Percentiles rank a stretch among this genome's conserved stretches.
phyloP scores from a whole-genome alignment of 2,797 vertebrate species.

The Cercopithecus diana region DNA sequence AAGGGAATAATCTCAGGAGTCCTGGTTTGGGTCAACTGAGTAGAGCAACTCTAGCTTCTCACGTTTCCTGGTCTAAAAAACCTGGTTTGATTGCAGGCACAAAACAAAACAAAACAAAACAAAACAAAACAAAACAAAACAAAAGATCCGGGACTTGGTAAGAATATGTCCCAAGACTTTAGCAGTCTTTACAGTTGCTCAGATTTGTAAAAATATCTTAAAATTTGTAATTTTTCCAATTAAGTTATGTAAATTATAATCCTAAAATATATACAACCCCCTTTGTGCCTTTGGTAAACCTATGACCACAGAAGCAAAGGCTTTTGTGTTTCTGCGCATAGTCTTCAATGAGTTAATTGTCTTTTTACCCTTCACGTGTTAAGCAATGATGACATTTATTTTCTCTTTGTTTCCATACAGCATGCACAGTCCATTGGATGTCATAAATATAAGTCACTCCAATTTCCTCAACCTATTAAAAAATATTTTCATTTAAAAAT shows the following conservation, averaged over 20 bases:
- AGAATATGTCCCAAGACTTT: neutral
- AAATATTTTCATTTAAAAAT: neutral
- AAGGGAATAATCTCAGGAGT: too few species aligned
- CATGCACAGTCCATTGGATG: neutral
- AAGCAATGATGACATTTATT: neutral
- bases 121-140: neutral
- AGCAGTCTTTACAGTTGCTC: neutral
- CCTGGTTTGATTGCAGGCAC: too few species aligned
- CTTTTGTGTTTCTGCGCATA: neutral
- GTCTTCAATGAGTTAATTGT: neutral
- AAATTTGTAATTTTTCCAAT: neutral
- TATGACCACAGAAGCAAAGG: neutral
- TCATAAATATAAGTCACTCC: neutral
- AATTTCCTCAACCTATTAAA: neutral
- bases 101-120: too few species aligned
- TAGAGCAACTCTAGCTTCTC: neutral
- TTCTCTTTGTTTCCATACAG: neutral
- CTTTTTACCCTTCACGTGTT: neutral
- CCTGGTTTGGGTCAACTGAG: neutral
- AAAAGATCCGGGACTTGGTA: neutral
- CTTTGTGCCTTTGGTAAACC: neutral
- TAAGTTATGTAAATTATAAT: neutral
- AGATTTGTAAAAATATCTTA: neutral
- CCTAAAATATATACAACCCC: neutral
- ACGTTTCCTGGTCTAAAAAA: neutral